phyloP scores from a whole-genome alignment of 2,113 vertebrate species.

The Xyliphius kryptos region DNA sequence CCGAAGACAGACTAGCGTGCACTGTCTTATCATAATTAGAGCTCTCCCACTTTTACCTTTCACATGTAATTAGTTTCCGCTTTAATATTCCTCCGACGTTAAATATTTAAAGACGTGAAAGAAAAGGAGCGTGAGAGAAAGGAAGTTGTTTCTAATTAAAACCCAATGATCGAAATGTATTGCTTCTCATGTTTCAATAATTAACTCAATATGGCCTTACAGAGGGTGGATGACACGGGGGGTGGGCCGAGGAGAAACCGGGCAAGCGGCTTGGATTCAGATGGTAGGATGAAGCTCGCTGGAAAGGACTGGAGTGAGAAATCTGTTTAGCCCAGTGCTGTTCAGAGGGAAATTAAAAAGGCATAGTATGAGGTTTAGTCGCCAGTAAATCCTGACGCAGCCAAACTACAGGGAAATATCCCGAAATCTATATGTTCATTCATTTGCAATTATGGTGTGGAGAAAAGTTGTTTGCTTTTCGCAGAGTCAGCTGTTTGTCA shows the following conservation, averaged over 20 bases:
- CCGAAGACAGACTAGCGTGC: conserved; percentile 11
- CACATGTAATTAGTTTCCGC: conserved; percentile 19
- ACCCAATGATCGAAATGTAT: conserved; percentile 25
- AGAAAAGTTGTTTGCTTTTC: no score
- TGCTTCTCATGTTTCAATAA: conserved; percentile 33
- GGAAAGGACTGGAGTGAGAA: conserved; percentile 27
- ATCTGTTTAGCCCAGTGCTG: conserved; percentile 38
- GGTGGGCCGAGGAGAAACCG: conserved; percentile 11
- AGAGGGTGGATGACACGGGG: conserved; percentile 11
- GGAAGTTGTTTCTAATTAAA: conserved; percentile 34
- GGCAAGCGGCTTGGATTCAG: background rate
- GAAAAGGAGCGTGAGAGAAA: background rate
- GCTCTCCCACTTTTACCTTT: conserved; percentile 10
- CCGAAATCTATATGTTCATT: no score
- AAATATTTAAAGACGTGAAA: conserved; percentile 14
- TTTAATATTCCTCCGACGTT: conserved; percentile 12
- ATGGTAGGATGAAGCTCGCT: conserved; percentile 25
- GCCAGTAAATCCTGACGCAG: conserved; percentile 32
- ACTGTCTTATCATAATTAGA: conserved; percentile 13
- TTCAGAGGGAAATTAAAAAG: conserved; percentile 42
- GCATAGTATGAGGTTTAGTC: conserved; percentile 35
- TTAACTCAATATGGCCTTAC: conserved; percentile 21
- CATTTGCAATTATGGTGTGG: no score
- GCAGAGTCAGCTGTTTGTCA: no score
- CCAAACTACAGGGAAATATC: conserved; percentile 12